A percentile compares a stretch with the other conserved stretches of the same genome.
These are phyloP conservation scores for Listronotus bonariensis DNA, from an alignment of 1,140 invertebrate genomes.

Conservation along the genomic window DNA sequence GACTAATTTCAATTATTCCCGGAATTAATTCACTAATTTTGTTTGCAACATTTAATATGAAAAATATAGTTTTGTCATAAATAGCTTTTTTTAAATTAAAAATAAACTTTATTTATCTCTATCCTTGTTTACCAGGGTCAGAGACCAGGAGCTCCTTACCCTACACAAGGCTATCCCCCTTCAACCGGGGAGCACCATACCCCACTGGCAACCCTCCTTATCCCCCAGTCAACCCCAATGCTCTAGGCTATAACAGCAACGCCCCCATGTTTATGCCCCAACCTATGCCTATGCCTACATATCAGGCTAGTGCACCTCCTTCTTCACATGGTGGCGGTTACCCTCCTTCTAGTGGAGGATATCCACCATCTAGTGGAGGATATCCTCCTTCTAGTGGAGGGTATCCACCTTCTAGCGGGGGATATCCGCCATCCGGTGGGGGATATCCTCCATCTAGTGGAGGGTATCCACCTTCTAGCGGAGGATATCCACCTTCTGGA, in stretches of 20 bases:
- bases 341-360: slow-evolving; percentile 33
- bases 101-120: no score
- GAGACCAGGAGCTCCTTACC: slow-evolving; percentile 45
- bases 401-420: slow-evolving; percentile 14
- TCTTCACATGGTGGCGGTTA: slow-evolving; percentile 19
- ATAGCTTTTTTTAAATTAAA: no score
- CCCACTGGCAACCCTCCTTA: slow-evolving; percentile 36
- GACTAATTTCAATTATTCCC: no score
- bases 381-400: slow-evolving; percentile 7
- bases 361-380: slow-evolving; percentile 31
- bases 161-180: slow-evolving; percentile 40
- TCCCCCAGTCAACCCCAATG: slow-evolving; percentile 48
- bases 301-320: slow-evolving; percentile 34
- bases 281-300: slow-evolving; percentile 43
- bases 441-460: slow-evolving; percentile 33
- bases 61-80: no score
- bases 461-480: slow-evolving; percentile 32
- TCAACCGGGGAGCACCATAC: slow-evolving; percentile 46
- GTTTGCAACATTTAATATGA: no score
- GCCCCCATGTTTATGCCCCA: slow-evolving; percentile 53
- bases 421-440: slow-evolving; percentile 30
- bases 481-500: slow-evolving; percentile 29
- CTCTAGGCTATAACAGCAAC: slow-evolving; percentile 47
- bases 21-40: no score
- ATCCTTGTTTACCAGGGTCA: slow-evolving; percentile 33